Evolutionary conservation across 2,888 invertebrate genomes (phyloP).

Genomic region (Laspeyria flexula): DNA sequence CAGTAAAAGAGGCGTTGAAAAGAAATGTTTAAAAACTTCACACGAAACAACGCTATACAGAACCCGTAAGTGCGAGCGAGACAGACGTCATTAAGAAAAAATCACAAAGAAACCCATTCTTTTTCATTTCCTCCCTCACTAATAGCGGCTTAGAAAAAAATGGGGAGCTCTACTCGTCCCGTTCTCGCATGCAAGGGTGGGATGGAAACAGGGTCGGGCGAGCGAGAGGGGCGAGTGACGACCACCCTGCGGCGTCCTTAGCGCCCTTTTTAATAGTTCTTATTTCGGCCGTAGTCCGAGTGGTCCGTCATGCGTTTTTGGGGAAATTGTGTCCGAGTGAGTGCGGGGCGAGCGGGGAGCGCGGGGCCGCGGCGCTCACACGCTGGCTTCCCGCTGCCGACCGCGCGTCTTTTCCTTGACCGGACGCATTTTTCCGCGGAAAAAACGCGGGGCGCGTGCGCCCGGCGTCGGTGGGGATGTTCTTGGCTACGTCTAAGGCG

Average conservation of each 20-base stretch:
- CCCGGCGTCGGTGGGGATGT: slow-evolving; percentile 82
- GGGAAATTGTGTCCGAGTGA: slow-evolving; percentile 53
- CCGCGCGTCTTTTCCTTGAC: slow-evolving; percentile 82
- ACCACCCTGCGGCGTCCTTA: slow-evolving; percentile 68
- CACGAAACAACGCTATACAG: slow-evolving; percentile 60
- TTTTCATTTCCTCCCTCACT: slow-evolving; percentile 85
- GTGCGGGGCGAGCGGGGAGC: slow-evolving; percentile 49
- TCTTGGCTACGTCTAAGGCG: slow-evolving; percentile 84
- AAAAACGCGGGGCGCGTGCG: slow-evolving; percentile 85
- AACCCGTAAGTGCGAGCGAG: slow-evolving; percentile 68
- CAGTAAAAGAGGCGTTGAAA: slow-evolving; percentile 81
- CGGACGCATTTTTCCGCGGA: slow-evolving; percentile 86
- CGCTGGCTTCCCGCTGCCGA: slow-evolving; percentile 58
- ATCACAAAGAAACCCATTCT: slow-evolving; percentile 84
- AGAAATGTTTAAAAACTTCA: slow-evolving; percentile 73
- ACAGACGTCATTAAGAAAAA: slow-evolving; percentile 77
- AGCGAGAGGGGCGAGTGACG: slow-evolving; percentile 81
- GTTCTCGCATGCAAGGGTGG: slow-evolving; percentile 74
- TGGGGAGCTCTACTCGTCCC: slow-evolving; percentile 75
- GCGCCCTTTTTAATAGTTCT: slow-evolving; percentile 83
- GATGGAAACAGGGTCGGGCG: slow-evolving; percentile 69
- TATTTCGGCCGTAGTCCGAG: slow-evolving; percentile 78
- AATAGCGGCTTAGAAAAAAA: slow-evolving; percentile 84
- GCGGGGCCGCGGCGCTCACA: slow-evolving; percentile 46
- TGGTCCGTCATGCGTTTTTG: slow-evolving; percentile 69